phyloP scores from a whole-genome alignment of 2,888 invertebrate species.

The Eilema caniola region DNA sequence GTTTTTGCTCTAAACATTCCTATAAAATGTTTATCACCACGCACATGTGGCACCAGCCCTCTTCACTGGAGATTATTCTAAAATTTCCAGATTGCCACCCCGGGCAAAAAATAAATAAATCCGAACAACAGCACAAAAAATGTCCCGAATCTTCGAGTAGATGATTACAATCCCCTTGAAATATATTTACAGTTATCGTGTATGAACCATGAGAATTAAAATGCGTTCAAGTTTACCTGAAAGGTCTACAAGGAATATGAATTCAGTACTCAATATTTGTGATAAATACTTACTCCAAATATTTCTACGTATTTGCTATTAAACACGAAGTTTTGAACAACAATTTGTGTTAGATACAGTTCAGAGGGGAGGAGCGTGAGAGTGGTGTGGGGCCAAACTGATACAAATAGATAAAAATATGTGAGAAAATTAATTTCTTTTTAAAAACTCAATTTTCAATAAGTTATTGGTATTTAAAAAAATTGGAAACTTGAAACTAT shows the following conservation, averaged over 20 bases:
- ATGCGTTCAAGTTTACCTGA: neutral
- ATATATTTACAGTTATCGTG: conserved; percentile 78
- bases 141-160: conserved; percentile 76
- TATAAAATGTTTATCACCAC: conserved; percentile 86
- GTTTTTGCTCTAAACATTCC: conserved; percentile 85
- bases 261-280: too few relatives aligned
- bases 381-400: neutral
- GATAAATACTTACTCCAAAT: too few relatives aligned
- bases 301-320: too few relatives aligned
- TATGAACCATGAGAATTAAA: conserved; percentile 34
- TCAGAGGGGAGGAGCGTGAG: neutral
- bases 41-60: conserved; percentile 82
- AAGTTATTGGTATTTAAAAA: too few relatives aligned
- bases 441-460: neutral
- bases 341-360: neutral
- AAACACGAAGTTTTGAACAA: neutral
- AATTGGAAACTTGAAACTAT: too few relatives aligned
- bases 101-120: conserved; percentile 86
- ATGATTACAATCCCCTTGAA: conserved; percentile 81
- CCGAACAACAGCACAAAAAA: conserved; percentile 77
- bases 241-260: neutral
- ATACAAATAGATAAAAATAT: neutral
- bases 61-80: conserved; percentile 82
- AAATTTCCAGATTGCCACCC: conserved; percentile 87
- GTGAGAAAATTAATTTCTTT: neutral